Evolutionary conservation across 2,113 vertebrate species (phyloP), one percentile per base, ranked within the genome.

Genomic region (Alexandromys fortis): DNA sequence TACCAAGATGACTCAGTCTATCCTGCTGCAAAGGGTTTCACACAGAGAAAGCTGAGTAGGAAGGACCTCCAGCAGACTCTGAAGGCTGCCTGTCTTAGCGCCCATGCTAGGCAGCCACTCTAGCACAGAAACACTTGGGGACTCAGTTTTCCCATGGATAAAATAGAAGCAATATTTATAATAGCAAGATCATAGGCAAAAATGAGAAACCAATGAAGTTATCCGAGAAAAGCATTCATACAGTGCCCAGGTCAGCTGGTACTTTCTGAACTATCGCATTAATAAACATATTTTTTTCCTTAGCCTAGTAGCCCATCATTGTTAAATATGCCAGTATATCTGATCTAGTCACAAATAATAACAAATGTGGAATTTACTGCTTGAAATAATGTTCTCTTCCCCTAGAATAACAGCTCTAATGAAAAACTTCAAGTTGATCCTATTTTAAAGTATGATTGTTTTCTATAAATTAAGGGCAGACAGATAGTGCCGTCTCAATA

Each of bases 381-480:
- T 55, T 75, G 17, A 96, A 95, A 79, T 63, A 72, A 35, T 75
- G 67, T 82, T 55, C 17, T 75, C 38, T 94, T 77, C 14, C 2
- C n/a, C 30, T 86, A 73, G 49, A 95, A 96, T 89, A 61, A 72
- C 6, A 86, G 38, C 7, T 55, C 26, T 85, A 92, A 72, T 93
- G 73, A 86, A 96, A 79, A 75, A 79, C 63, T 52, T 70, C 17
- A 45, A 79, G 9, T 2, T 89, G 68, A 72, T 77, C 38, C 3
- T 35, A 65, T 70, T 92, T 52, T 22, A 95, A 95, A 94, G 65
- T 49, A 72, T 24, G 10, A 93, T 55, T 81, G 79, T 42, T 26
- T 76, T 33, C 11, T 87, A 78, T 47, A 72, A 91, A 88, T 83
- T 88, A 73, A 61, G 67, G 55, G 22, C 24, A 78, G 52, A 76